Base-by-base conservation (phyloP, 2,797 vertebrate species). In the Triplophysa yarkandensis region DNA sequence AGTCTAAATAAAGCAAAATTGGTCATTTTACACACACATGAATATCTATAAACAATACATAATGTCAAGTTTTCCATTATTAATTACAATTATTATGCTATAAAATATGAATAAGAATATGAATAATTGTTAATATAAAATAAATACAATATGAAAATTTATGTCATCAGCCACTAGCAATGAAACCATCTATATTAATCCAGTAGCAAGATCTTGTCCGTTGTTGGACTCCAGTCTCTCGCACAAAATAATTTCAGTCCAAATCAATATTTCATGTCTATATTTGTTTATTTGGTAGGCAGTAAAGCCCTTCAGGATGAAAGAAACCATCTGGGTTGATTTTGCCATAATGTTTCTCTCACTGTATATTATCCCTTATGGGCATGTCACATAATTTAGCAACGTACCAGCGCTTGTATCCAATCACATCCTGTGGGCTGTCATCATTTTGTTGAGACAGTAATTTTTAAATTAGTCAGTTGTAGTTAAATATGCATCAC, bases 291-390 rank as follows among this genome's bases (percentile, higher is more conserved):
- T 54, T 54, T 54, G 23, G 25, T 27, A 16, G 23, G 10, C 21
- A 54, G 50, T 27, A 54, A 54, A 54, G 27, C 52, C 25, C 52
- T 54, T 54, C 23, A 54, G 25, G 52, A 14, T 27, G 52, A 54
- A 27, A 27, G 13, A 54, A 27, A 54, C 23, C 23, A 23, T 13
- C 25, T 54, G 23, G 52, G 52, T 54, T 54, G 3, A 52, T 52
- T 52, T 52, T 52, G 23, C 50, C 13, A 25, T 25, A 54, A 16
- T 27, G 11, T 27, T 27, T 54, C 23, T 2, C 23, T 54, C 23
- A 52, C 21, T 52, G 23, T 52, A 52, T 14, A 25, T 25, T 52
- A 52, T 14, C 14, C 52, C 14, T 16, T 14, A 54, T 52, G 5
- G 23, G 52, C 25, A 54, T 54, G 14, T 14, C 14, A 23, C 23